Evolutionary conservation across 64 coral and sea anemone genomes (phyloP).

Genomic region (Hydrozoanthus tunicans): DNA sequence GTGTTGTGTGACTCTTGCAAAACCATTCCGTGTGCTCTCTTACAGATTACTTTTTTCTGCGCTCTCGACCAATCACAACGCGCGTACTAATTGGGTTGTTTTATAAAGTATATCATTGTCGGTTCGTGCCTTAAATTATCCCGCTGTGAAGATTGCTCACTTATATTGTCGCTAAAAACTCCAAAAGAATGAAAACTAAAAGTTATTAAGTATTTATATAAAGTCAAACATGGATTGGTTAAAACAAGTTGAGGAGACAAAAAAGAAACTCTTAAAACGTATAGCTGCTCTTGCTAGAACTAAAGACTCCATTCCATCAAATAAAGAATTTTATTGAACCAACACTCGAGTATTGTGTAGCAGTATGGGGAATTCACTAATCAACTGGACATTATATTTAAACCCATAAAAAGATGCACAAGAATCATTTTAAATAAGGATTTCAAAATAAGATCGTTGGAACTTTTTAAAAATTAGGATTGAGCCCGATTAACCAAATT

Average conservation of each 20-base stretch:
- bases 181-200: background rate
- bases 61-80: no score
- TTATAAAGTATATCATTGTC: constrained; percentile 53
- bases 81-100: no score
- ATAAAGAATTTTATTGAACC: constrained; percentile 2
- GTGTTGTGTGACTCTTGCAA: no score
- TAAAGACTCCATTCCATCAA: constrained; percentile 8
- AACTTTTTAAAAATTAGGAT: no score
- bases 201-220: constrained; percentile 39
- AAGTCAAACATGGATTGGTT: background rate
- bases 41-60: no score
- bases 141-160: constrained; percentile 55
- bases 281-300: constrained; percentile 4
- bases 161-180: background rate
- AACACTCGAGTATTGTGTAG: constrained; percentile 19
- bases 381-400: no score
- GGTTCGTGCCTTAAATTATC: constrained; percentile 56
- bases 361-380: background rate
- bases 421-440: no score
- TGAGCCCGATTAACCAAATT: no score
- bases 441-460: no score
- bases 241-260: no score
- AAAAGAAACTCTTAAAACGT: background rate
- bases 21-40: no score
- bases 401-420: no score